Evolutionary conservation across 2,888 invertebrate genomes (phyloP).

Genomic region (Anagyrus pseudococci): DNA sequence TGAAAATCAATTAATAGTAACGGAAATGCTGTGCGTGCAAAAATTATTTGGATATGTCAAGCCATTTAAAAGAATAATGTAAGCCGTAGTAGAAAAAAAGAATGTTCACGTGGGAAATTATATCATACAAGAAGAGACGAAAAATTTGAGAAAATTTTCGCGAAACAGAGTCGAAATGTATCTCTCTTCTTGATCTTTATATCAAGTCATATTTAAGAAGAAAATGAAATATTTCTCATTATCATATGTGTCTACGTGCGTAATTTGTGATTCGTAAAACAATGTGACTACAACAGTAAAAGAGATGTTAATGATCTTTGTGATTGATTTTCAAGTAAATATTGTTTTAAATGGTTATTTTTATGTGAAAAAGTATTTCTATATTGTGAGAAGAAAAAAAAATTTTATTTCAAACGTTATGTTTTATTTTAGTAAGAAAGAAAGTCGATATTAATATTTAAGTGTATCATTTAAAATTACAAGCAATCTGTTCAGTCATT

Average conservation of each 20-base stretch:
- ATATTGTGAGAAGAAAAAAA: slow-evolving; percentile 18
- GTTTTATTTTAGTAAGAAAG: slow-evolving; percentile 16
- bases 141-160: not conserved
- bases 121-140: slow-evolving; percentile 2
- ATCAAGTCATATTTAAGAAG: slow-evolving; percentile 24
- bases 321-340: slow-evolving; percentile 23
- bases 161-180: slow-evolving; percentile 2
- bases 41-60: slow-evolving; percentile 20
- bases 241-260: slow-evolving; percentile 39
- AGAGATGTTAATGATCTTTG: slow-evolving; percentile 30
- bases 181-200: slow-evolving; percentile 6
- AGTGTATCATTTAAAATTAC: slow-evolving; percentile 12
- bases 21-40: slow-evolving; percentile 15
- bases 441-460: not conserved
- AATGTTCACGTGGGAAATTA: slow-evolving; percentile 14
- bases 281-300: slow-evolving; percentile 31
- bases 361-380: slow-evolving; percentile 25
- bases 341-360: slow-evolving; percentile 30
- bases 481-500: slow-evolving; percentile 8
- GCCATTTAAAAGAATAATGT: slow-evolving; percentile 13
- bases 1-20: slow-evolving; percentile 9
- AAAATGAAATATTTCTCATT: slow-evolving; percentile 22
- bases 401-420: slow-evolving; percentile 23
- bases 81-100: slow-evolving; percentile 18
- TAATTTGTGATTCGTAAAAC: slow-evolving; percentile 38